Conservation (phyloP, 1,140 invertebrate species). For the Augochlora pura region DNA sequence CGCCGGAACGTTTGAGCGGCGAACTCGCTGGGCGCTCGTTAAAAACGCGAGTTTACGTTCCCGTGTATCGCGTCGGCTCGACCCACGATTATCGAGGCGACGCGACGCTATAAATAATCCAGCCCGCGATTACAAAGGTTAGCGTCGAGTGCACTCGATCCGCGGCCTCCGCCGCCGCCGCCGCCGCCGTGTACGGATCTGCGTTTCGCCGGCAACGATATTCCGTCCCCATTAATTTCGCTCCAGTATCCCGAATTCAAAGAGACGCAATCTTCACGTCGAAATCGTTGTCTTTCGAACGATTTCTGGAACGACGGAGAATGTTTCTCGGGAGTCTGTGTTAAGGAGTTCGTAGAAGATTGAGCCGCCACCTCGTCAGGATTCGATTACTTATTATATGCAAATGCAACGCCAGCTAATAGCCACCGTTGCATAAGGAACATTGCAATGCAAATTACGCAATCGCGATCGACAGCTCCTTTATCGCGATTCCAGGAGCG, state of each 20-base stretch:
- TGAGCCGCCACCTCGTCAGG: too few species aligned
- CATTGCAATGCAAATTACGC: background rate
- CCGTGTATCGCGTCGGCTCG: conserved; percentile 7
- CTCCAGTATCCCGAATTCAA: too few species aligned
- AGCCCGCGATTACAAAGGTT: conserved; percentile 15
- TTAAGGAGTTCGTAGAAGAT: too few species aligned
- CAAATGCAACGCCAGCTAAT: too few species aligned
- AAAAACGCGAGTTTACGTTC: conserved; percentile 20
- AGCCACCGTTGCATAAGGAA: too few species aligned
- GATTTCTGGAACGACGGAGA: too few species aligned
- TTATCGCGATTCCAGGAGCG: background rate
- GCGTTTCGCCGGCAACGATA: background rate
- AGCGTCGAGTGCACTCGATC: background rate
- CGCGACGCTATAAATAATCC: conserved; percentile 24
- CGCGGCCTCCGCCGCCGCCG: background rate
- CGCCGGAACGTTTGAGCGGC: background rate
- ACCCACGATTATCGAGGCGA: conserved; percentile 23
- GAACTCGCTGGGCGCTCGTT: conserved; percentile 3
- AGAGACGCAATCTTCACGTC: too few species aligned
- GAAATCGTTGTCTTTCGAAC: too few species aligned
- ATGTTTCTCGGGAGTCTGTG: too few species aligned
- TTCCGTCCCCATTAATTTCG: too few species aligned
- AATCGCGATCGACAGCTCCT: background rate
- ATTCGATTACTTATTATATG: too few species aligned
- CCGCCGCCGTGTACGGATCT: background rate